A percentile compares a stretch with the other conserved stretches of the same genome.
Conservation (phyloP, 1,140 invertebrate species). For the Apocrypta bakeri region DNA sequence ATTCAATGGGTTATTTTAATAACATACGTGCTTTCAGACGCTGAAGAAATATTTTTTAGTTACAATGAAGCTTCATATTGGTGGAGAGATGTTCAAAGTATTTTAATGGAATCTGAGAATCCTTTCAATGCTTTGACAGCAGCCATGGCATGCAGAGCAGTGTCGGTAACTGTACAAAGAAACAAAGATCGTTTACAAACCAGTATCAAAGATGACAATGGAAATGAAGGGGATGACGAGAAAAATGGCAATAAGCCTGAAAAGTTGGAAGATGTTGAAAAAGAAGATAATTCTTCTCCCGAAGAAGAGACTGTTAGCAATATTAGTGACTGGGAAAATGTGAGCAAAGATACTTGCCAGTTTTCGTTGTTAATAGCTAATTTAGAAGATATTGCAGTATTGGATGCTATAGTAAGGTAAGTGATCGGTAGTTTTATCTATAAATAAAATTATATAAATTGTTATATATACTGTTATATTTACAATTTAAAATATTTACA, state of each 20-base stretch:
- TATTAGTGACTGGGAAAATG: slow-evolving; percentile 84
- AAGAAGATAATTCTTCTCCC: slow-evolving; percentile 52
- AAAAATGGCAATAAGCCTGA: slow-evolving; percentile 34
- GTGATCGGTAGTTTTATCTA: slow-evolving; percentile 62
- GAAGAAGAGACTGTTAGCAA: slow-evolving; percentile 74
- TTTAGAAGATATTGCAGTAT: slow-evolving; percentile 89
- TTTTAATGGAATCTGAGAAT: slow-evolving; percentile 81
- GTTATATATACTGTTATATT: too few species aligned
- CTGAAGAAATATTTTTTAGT: slow-evolving; percentile 71
- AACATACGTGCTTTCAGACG: slow-evolving; percentile 53
- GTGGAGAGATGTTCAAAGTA: slow-evolving; percentile 84
- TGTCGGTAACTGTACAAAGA: slow-evolving; percentile 76
- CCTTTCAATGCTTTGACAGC: slow-evolving; percentile 84
- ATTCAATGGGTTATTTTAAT: background rate
- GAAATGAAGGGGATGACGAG: slow-evolving; percentile 49
- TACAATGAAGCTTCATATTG: slow-evolving; percentile 83
- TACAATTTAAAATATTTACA: slow-evolving; percentile 20
- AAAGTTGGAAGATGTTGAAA: slow-evolving; percentile 36
- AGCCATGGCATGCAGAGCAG: slow-evolving; percentile 84
- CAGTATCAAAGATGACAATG: slow-evolving; percentile 59
- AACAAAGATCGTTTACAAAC: slow-evolving; percentile 65
- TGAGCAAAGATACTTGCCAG: slow-evolving; percentile 88
- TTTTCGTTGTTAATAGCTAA: slow-evolving; percentile 91
- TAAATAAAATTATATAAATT: slow-evolving; percentile 52
- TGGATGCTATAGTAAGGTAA: slow-evolving; percentile 82